A percentile compares a stretch with the other conserved stretches of the same genome.
Conservation (phyloP, 53 echinoderm and acorn worm genomes). For the Luidia sarsii region DNA sequence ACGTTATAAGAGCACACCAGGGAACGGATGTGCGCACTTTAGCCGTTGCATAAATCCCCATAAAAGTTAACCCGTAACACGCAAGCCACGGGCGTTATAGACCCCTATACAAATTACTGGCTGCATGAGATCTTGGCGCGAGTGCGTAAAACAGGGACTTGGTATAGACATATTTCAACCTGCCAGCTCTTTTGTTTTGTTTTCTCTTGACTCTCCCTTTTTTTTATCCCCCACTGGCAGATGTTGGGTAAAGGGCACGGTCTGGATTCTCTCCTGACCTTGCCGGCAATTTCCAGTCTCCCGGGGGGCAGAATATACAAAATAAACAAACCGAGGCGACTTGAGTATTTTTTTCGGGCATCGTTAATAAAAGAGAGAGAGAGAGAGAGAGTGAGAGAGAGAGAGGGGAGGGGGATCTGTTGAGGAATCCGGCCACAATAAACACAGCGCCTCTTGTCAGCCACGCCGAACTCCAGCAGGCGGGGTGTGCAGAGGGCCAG, state of each 20-base stretch:
- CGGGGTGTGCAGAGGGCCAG: too few relatives aligned
- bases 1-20: too few relatives aligned
- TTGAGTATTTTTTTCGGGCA: conserved; percentile 69
- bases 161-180: not conserved
- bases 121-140: too few relatives aligned
- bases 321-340: conserved; percentile 70
- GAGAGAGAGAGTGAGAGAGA: too few relatives aligned
- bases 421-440: conserved; percentile 61
- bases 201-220: not conserved
- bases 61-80: too few relatives aligned
- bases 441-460: conserved; percentile 48
- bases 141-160: too few relatives aligned
- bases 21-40: too few relatives aligned
- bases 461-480: too few relatives aligned
- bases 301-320: conserved; percentile 76
- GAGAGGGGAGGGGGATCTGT: too few relatives aligned
- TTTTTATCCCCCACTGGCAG: not conserved
- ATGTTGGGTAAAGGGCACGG: conserved; percentile 29
- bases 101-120: too few relatives aligned
- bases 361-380: conserved; percentile 56
- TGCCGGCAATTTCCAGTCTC: conserved; percentile 50
- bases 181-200: not conserved
- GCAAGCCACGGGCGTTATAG: too few relatives aligned
- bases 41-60: too few relatives aligned
- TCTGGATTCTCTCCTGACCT: conserved; percentile 39